Evolutionary conservation across 92 coral and sea anemone species (phyloP).

Genomic region (Metridium senile): DNA sequence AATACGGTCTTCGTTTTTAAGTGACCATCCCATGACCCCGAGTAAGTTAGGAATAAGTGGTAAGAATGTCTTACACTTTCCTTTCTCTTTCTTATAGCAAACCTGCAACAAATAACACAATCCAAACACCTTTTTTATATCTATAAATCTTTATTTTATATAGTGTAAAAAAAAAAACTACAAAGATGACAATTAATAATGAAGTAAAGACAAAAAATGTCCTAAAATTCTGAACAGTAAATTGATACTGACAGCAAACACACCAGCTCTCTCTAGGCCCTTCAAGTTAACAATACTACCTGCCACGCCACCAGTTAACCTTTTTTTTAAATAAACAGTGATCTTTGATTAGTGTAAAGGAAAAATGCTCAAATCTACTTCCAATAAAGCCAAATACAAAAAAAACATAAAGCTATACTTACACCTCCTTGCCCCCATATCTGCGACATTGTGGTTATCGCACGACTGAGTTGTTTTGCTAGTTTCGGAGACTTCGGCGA

Average conservation of each 20-base stretch:
- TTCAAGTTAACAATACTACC: too few species aligned
- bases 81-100: neutral
- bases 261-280: too few species aligned
- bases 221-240: too few species aligned
- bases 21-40: constrained; percentile 19
- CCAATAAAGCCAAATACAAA: neutral
- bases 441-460: constrained; percentile 23
- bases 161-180: too few species aligned
- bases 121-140: too few species aligned
- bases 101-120: too few species aligned
- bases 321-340: neutral
- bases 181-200: too few species aligned
- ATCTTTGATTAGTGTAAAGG: neutral
- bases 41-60: constrained; percentile 23
- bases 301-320: constrained; percentile 4
- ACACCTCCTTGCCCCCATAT: constrained; percentile 30
- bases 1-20: constrained; percentile 16
- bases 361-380: constrained; percentile 3
- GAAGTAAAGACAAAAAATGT: too few species aligned
- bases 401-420: neutral
- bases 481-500: constrained; percentile 5
- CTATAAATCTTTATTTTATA: too few species aligned
- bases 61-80: neutral
- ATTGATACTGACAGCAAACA: too few species aligned
- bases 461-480: constrained; percentile 5